phyloP scores from a whole-genome alignment of 1,140 invertebrate species.

The Drosophila sp. region DNA sequence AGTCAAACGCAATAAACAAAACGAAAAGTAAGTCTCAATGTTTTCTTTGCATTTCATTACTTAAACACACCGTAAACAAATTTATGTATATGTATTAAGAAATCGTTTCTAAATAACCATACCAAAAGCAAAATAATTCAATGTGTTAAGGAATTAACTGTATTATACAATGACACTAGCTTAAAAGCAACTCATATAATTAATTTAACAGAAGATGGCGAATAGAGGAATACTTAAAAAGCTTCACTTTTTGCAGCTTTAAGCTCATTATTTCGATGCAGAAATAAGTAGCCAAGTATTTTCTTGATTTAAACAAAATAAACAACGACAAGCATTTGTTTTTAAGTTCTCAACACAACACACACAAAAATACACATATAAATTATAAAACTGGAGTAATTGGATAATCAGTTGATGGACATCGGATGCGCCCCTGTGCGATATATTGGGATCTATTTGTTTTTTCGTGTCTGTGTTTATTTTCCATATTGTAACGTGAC shows the following conservation, averaged over 20 bases:
- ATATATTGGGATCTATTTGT: constrained; percentile 46
- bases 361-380: constrained; percentile 9
- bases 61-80: constrained; percentile 39
- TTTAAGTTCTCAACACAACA: constrained; percentile 40
- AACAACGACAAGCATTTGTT: constrained; percentile 28
- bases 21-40: constrained; percentile 80
- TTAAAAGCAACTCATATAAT: neutral
- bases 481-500: constrained; percentile 42
- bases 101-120: constrained; percentile 4
- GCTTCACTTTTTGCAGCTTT: neutral
- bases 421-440: constrained; percentile 43
- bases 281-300: constrained; percentile 23
- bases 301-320: constrained; percentile 15
- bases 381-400: constrained; percentile 4
- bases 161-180: constrained; percentile 1
- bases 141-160: neutral
- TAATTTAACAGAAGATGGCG: neutral
- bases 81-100: constrained; percentile 8
- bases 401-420: constrained; percentile 7
- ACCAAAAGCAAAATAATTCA: neutral
- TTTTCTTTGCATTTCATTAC: constrained; percentile 63
- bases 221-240: neutral
- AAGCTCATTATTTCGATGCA: constrained; percentile 7
- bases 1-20: constrained; percentile 77
- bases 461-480: constrained; percentile 55